Evolutionary conservation across 2,888 invertebrate genomes (phyloP).

Genomic region (Apamea sordens): DNA sequence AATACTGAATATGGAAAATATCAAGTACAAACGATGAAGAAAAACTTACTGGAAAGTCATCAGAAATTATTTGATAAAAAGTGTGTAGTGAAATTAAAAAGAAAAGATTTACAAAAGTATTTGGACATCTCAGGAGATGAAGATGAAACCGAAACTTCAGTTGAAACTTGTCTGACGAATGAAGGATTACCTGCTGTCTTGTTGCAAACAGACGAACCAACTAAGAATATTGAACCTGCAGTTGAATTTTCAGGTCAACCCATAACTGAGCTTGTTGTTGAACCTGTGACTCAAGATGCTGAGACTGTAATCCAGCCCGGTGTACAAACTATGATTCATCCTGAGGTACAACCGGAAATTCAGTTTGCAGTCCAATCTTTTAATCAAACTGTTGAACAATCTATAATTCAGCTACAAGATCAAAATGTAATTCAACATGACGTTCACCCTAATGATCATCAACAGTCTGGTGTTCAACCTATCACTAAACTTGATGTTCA

Average conservation of each 20-base stretch:
- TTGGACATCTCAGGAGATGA: not conserved
- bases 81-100: slow-evolving; percentile 75
- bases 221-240: not conserved
- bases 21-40: slow-evolving; percentile 68
- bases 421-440: not conserved
- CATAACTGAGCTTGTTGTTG: slow-evolving; percentile 1
- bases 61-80: slow-evolving; percentile 77
- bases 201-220: slow-evolving; percentile 6
- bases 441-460: not conserved
- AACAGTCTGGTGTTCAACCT: slow-evolving; percentile 1
- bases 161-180: not conserved
- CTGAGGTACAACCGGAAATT: not conserved
- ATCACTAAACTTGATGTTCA: not conserved
- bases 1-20: slow-evolving; percentile 81
- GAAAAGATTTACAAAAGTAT: slow-evolving; percentile 47
- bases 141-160: not conserved
- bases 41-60: slow-evolving; percentile 72
- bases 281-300: slow-evolving; percentile 2
- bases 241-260: not conserved
- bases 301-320: slow-evolving; percentile 2
- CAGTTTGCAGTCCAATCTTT: slow-evolving; percentile 7
- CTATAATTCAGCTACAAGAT: not conserved
- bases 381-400: not conserved
- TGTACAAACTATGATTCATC: slow-evolving; percentile 1
- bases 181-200: not conserved